Base-by-base conservation (phyloP, 1,140 invertebrate genomes). In the Papilio polytes region DNA sequence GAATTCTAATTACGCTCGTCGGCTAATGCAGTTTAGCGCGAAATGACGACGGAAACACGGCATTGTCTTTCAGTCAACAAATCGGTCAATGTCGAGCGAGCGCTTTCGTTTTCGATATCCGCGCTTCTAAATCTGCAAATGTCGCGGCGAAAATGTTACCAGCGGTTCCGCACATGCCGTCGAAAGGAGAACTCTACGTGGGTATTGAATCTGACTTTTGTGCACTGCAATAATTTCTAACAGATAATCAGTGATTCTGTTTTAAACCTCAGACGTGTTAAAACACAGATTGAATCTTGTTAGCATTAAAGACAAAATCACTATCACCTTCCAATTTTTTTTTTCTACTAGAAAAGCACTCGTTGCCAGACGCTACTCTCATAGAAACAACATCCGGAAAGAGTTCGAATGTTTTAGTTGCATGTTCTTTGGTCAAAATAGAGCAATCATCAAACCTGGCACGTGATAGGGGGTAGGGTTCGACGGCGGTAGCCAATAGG, bases 401-500 rank as follows among this genome's bases (percentile, higher is more conserved):
- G 22, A 70, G 26, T 26, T 70, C 63, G 26, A 70, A 70, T 31
- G 63, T 70, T 70, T 70, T 26, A 70, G 22, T 31, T 63, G 26
- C 26, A 70, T 31, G 63, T 1, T 70, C 22, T 70, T 15, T 70
- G 63, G 26, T 70, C 63, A 70, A 36, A 36, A 80, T 78, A 72
- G 48, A 63, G 74, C 41, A 48, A 76, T 76, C 46, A 46, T 83
- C 88, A 86, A 87, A 97, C 97, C 97, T 97, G 97, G 97, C 89
- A 97, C 95, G 85, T 97, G 96, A 94, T 98, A 97, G 86, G 97
- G 97, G 85, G 96, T 96, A 86, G 96, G 96, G 93, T 97, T 96
- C 78, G 97, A 96, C 85, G 97, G 96, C 82, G 97, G 97, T 87
- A 97, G 96, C 97, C 97, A 98, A 92, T 97, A 97, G 89, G 97